These are phyloP conservation scores for Oncopodura yosiiana DNA, from an alignment of 1,140 invertebrate species.

Conservation along the genomic window DNA sequence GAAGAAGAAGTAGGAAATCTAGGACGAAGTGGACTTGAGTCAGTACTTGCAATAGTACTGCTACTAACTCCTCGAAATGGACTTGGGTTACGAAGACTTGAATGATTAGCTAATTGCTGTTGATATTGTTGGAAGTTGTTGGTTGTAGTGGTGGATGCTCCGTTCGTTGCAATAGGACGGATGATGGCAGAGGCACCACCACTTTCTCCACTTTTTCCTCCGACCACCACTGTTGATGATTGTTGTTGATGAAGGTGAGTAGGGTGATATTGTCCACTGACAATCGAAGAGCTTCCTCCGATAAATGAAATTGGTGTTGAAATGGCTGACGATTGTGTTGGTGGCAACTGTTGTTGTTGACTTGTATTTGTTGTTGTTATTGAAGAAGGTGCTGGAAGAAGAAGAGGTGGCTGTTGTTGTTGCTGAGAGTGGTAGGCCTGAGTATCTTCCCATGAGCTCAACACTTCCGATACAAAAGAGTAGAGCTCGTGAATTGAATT, in stretches of 20 bases:
- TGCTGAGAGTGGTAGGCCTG: not conserved
- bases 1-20: not conserved
- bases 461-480: conserved; percentile 33
- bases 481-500: conserved; percentile 35
- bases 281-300: no score
- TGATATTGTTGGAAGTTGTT: no score
- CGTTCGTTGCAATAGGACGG: no score
- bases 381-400: not conserved
- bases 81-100: no score
- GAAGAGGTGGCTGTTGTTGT: conserved; percentile 1
- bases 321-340: not conserved
- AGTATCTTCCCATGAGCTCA: conserved; percentile 33
- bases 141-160: not conserved
- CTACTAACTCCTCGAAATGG: no score
- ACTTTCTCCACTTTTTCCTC: no score
- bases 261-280: no score
- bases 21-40: not conserved
- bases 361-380: not conserved
- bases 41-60: not conserved
- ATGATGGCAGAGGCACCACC: no score
- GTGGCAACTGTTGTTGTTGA: not conserved
- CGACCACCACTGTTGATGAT: no score
- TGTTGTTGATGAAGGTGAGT: no score
- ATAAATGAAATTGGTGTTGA: not conserved
- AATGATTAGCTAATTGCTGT: no score